Evolutionary conservation across 2,113 vertebrate genomes (phyloP), one percentile per base, ranked within the genome.

Genomic region (Grallaria varia): DNA sequence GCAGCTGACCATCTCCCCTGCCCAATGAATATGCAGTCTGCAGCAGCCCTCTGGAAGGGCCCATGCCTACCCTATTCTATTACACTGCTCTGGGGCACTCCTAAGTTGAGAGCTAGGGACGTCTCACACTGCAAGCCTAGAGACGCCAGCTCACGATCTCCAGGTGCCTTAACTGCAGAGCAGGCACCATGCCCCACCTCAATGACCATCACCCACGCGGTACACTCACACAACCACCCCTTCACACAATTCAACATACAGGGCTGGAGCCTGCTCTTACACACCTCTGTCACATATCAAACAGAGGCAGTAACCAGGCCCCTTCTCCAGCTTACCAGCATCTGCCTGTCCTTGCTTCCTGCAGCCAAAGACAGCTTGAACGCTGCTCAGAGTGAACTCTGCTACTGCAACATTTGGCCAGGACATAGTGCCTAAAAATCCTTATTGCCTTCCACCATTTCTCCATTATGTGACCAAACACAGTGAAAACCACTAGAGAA

Each of bases 21-120:
- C 13, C 30, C 0, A 8, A 37, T 7, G 20, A 69, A 73, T 8
- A 66, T 0, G 0, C 8, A 1, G 22, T 50, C 10, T 5, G 3
- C 20, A 21, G 68, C 47, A 45, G 35, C 15, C 40, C 37, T 42
- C 59, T 56, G 23, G 23, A 67, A 62, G 24, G 37, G 20, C 40
- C 53, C 1, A 3, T 5, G 40, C 28, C 18, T 60, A 15, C n/a
- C 16, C 84, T 52, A 60, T 21, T 20, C 9, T 66, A 22, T 31
- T 21, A 28, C 25, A 20, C 73, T 77, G 58, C 52, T 80, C 42
- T 44, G 30, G 31, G 25, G 53, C 24, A 44, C 24, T 74, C 49
- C 10, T n/a, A 81, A 39, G 7, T 1, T 52, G 31, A 56, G 21
- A 56, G 64, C 5, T 6, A 33, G 37, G 27, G 37, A 44, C 12